A percentile compares a stretch with the other conserved stretches of the same genome.
These are phyloP conservation scores for Sebastes schlegelii DNA, from an alignment of 2,113 vertebrate genomes.

Conservation along the genomic window DNA sequence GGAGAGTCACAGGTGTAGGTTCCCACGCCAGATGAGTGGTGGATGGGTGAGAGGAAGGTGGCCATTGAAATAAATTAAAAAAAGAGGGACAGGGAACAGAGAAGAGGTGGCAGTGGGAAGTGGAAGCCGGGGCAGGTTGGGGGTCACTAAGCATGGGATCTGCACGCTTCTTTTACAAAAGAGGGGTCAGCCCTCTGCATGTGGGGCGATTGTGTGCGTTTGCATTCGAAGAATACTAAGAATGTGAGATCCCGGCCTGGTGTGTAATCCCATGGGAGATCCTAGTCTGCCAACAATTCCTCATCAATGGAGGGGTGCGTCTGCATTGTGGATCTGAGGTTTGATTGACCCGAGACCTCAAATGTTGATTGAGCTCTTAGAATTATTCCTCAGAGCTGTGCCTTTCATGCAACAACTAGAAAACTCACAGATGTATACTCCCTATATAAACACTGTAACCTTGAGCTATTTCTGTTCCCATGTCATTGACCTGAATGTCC, in stretches of 20 bases:
- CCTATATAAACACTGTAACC: slow-evolving; percentile 6
- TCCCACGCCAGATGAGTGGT: slow-evolving; percentile 77
- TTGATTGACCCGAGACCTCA: slow-evolving; percentile 61
- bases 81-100: slow-evolving; percentile 41
- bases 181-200: slow-evolving; percentile 75
- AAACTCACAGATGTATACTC: slow-evolving; percentile 1
- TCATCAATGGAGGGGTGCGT: slow-evolving; percentile 50
- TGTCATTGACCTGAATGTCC: slow-evolving; percentile 49
- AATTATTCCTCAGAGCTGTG: neutral
- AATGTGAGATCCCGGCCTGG: slow-evolving; percentile 75
- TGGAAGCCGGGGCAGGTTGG: slow-evolving; percentile 73
- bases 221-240: slow-evolving; percentile 77
- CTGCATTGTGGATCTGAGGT: slow-evolving; percentile 36
- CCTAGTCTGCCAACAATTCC: slow-evolving; percentile 60
- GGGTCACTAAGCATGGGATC: slow-evolving; percentile 81
- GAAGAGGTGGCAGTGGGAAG: slow-evolving; percentile 73
- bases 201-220: slow-evolving; percentile 66
- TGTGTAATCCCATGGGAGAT: slow-evolving; percentile 74
- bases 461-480: slow-evolving; percentile 43
- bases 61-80: slow-evolving; percentile 60
- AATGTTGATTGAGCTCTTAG: neutral
- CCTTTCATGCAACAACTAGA: neutral
- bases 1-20: slow-evolving; percentile 81
- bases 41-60: slow-evolving; percentile 53
- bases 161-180: slow-evolving; percentile 80